phyloP scores from a whole-genome alignment of 2,888 invertebrate genomes.

The Junonia oenone region DNA sequence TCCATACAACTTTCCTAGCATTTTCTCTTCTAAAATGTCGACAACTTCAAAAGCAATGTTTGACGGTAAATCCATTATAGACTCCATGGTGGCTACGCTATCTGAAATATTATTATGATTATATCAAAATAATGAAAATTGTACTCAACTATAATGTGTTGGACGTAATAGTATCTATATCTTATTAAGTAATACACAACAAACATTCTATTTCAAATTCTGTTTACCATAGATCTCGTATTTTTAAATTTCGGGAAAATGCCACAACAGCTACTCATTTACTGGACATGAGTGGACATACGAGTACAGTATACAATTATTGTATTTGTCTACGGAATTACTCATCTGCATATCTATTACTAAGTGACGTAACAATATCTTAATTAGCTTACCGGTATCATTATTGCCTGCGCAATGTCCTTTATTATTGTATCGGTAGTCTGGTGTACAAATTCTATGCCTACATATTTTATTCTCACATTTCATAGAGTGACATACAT shows the following conservation, averaged over 20 bases:
- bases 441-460: slow-evolving; percentile 55
- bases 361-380: no score
- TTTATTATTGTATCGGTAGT: slow-evolving; percentile 53
- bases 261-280: no score
- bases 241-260: no score
- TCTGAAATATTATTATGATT: slow-evolving; percentile 39
- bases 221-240: no score
- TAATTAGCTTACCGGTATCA: slow-evolving; percentile 44
- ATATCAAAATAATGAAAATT: not conserved
- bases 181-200: not conserved
- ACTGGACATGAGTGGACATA: no score
- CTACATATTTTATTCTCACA: slow-evolving; percentile 57
- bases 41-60: slow-evolving; percentile 62
- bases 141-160: not conserved
- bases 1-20: slow-evolving; percentile 62
- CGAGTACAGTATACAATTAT: no score
- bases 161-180: not conserved
- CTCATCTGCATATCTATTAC: no score
- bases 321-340: no score
- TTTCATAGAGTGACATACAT: slow-evolving; percentile 65
- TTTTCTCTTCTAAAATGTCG: slow-evolving; percentile 63
- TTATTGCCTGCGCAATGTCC: slow-evolving; percentile 63
- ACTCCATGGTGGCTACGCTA: slow-evolving; percentile 59
- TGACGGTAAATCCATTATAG: slow-evolving; percentile 65
- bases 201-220: no score